These are phyloP conservation scores for Sardinella longiceps DNA, from an alignment of 2,797 vertebrate species.

Conservation along the genomic window DNA sequence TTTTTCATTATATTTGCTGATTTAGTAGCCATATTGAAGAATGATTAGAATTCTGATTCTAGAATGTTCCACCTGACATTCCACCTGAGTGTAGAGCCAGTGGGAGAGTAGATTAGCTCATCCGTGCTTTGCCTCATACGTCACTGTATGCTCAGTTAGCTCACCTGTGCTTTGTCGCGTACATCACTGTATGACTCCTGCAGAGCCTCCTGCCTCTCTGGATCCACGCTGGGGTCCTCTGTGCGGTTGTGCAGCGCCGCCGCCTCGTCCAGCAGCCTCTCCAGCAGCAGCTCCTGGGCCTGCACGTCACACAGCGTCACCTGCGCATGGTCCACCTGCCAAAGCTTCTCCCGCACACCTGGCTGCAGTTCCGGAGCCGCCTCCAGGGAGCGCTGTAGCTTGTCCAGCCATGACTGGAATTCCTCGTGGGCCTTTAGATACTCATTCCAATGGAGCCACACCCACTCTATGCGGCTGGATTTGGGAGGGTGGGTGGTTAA, in stretches of 20 bases:
- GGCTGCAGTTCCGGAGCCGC: slow-evolving; percentile 83
- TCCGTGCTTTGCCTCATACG: too few species aligned
- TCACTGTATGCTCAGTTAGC: neutral
- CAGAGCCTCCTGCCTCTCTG: slow-evolving; percentile 79
- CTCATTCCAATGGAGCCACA: slow-evolving; percentile 96
- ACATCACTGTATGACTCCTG: slow-evolving; percentile 79
- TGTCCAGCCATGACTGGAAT: slow-evolving; percentile 85
- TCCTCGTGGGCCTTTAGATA: slow-evolving; percentile 89
- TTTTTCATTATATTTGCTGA: too few species aligned
- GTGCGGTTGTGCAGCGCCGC: slow-evolving; percentile 81
- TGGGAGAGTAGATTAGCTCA: too few species aligned
- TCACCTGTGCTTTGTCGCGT: slow-evolving; percentile 82
- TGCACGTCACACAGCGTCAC: slow-evolving; percentile 81
- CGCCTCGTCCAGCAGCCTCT: slow-evolving; percentile 89
- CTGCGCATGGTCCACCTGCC: slow-evolving; percentile 87
- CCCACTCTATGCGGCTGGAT: slow-evolving; percentile 94
- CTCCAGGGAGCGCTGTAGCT: slow-evolving; percentile 78
- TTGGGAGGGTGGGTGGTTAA: neutral
- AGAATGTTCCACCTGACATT: neutral
- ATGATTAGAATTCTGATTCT: neutral
- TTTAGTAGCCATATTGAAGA: too few species aligned
- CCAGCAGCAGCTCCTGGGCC: slow-evolving; percentile 79
- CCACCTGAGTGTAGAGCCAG: too few species aligned
- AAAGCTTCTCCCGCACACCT: slow-evolving; percentile 89
- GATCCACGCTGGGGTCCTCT: slow-evolving; percentile 86